phyloP scores from a whole-genome alignment of 2,888 invertebrate species.

The Camptogramma bilineatum region DNA sequence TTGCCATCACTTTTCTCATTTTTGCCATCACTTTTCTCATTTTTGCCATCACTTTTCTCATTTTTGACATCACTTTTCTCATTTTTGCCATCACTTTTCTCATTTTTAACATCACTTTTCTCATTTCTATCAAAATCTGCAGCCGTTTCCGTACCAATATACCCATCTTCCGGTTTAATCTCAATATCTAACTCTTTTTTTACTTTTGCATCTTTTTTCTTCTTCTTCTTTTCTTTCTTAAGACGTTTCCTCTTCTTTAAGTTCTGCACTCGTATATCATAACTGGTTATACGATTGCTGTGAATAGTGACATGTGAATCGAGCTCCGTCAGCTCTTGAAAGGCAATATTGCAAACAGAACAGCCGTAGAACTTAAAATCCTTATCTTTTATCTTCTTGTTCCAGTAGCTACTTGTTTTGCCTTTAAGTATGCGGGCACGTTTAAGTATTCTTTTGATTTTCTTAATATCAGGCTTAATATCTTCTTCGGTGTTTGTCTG shows the following conservation, averaged over 20 bases:
- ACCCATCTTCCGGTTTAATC: constrained; percentile 77
- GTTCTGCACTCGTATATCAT: constrained; percentile 70
- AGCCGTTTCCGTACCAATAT: constrained; percentile 70
- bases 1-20: not conserved
- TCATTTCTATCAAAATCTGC: constrained; percentile 44
- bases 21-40: not conserved
- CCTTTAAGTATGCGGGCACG: constrained; percentile 42
- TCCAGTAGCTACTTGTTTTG: constrained; percentile 65
- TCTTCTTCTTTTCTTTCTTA: constrained; percentile 65
- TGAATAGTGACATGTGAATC: constrained; percentile 72
- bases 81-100: constrained; percentile 19
- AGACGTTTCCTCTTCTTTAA: constrained; percentile 65
- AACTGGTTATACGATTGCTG: constrained; percentile 73
- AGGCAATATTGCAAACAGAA: constrained; percentile 71
- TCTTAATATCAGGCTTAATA: constrained; percentile 47
- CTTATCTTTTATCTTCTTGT: constrained; percentile 69
- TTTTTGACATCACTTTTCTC: constrained; percentile 41
- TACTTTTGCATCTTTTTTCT: constrained; percentile 57
- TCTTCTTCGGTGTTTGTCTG: constrained; percentile 25
- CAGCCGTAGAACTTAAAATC: constrained; percentile 75
- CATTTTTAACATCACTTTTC: constrained; percentile 28
- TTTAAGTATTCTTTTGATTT: constrained; percentile 37
- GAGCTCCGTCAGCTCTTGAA: constrained; percentile 58
- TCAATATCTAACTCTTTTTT: constrained; percentile 58
- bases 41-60: constrained; percentile 44